Conservation (phyloP, 2,888 invertebrate genomes). For the Eurytoma californica region DNA sequence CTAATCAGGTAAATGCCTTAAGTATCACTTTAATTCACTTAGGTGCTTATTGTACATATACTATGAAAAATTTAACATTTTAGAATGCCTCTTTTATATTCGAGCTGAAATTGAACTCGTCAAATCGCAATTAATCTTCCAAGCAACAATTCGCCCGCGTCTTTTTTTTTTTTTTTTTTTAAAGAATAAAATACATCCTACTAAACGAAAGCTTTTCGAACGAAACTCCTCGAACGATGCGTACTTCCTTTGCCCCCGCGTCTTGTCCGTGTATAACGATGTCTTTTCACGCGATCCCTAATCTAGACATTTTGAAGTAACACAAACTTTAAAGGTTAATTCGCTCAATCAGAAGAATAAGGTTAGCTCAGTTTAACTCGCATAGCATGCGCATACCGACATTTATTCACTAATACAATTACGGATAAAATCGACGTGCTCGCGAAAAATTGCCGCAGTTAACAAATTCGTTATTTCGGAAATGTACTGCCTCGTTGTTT, state of each 20-base stretch:
- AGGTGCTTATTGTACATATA: no score
- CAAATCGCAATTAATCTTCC: no score
- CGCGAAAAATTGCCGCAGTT: constrained; percentile 47
- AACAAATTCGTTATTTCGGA: constrained; percentile 43
- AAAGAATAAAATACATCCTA: no score
- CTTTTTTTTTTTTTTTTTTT: no score
- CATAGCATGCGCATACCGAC: constrained; percentile 51
- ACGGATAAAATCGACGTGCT: constrained; percentile 42
- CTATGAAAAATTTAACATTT: no score
- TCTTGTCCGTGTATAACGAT: constrained; percentile 48
- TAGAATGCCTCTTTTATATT: no score
- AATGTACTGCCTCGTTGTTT: background rate
- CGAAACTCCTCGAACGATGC: background rate
- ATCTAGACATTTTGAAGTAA: constrained; percentile 57
- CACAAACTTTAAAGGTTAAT: constrained; percentile 57
- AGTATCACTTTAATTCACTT: no score
- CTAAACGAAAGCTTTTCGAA: background rate
- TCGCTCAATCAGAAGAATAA: constrained; percentile 58
- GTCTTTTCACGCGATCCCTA: constrained; percentile 57
- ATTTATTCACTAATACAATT: constrained; percentile 52
- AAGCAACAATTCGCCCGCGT: no score
- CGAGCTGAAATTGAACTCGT: no score
- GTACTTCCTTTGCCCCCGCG: constrained; percentile 9
- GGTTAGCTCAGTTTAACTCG: constrained; percentile 56
- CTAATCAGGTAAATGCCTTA: no score